Base-by-base conservation (phyloP, 2,888 invertebrate genomes). In the Pomacea canaliculata region DNA sequence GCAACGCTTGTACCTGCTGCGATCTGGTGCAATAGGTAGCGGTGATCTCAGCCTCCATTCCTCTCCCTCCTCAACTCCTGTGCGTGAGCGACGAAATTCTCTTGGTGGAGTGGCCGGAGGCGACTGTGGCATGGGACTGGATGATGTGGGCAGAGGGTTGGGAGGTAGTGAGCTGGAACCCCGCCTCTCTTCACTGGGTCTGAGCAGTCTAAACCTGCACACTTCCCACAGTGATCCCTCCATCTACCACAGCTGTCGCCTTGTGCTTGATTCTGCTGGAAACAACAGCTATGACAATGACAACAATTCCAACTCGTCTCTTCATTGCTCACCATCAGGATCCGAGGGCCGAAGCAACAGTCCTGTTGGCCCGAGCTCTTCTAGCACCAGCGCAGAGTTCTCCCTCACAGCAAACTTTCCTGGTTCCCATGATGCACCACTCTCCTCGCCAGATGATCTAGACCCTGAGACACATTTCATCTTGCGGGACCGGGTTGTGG, bases 311-410 rank as follows among this genome's bases (percentile, higher is more conserved):
- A 74, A 74, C 63, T 77, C 73, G 68, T 71, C 79, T 8, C 63
- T 80, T 46, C 80, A 78, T 62, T 80, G 80, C 56, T 73, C 76
- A 23, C 82, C 78, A 48, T 81, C 81, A 8, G 78, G 75, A 59
- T 79, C 80, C 2, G 78, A 79, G 63, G 82, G 80, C 10, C 77
- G 81, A 68, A 80, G 80, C 67, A 79, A 78, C 78, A 82, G 82
- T 68, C 81, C 82, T 18, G 77, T 82, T n/a, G 83, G 83, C 5
- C 81, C 76, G 27, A 80, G 77, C 74, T 80, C 73, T 37, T 83
- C 83, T 48, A 85, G 83, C 71, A 85, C 85, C 18, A 86, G 86
- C 81, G 85, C 85, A 16, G 86, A 86, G 71, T 85, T 85, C 70
- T 86, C 83, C 81, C 73, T 84, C 18, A 72, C 70, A 60, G 79